A percentile compares a stretch with the other conserved stretches of the same genome.
phyloP scores from a whole-genome alignment of 2,113 vertebrate species.

The Scomber colias region DNA sequence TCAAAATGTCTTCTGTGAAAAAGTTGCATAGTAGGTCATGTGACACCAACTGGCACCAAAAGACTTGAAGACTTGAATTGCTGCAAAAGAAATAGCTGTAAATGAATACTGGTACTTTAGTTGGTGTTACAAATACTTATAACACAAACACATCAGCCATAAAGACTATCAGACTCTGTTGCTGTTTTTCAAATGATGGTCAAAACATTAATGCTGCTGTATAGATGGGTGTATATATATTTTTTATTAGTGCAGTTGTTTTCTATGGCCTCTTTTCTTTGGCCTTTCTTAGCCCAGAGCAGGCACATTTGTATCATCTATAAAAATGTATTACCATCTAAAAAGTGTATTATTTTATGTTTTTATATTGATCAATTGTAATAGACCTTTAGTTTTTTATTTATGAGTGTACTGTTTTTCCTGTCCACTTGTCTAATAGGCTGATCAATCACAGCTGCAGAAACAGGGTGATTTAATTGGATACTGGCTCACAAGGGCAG shows the following conservation, averaged over 20 bases:
- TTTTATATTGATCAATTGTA: constrained; percentile 45
- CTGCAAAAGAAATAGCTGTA: too few relatives aligned
- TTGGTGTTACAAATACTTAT: too few relatives aligned
- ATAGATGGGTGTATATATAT: not conserved
- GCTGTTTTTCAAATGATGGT: not conserved
- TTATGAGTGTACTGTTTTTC: constrained; percentile 62
- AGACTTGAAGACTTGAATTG: too few relatives aligned
- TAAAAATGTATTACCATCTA: constrained; percentile 17
- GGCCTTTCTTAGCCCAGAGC: not conserved
- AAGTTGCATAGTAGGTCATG: too few relatives aligned
- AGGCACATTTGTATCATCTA: constrained; percentile 8
- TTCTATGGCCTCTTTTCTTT: not conserved
- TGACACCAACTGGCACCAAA: too few relatives aligned
- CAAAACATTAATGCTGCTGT: not conserved
- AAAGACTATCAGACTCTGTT: not conserved
- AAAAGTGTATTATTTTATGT: constrained; percentile 29
- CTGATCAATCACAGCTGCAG: constrained; percentile 68
- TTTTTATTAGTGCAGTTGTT: not conserved
- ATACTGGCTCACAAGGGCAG: constrained; percentile 41
- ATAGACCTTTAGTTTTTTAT: constrained; percentile 57
- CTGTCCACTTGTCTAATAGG: constrained; percentile 52
- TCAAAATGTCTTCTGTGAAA: too few relatives aligned
- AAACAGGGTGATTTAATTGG: constrained; percentile 51
- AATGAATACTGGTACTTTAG: too few relatives aligned
- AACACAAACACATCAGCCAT: not conserved